phyloP scores from a whole-genome alignment of 2,888 invertebrate genomes.

The Toxonevra muliebris region DNA sequence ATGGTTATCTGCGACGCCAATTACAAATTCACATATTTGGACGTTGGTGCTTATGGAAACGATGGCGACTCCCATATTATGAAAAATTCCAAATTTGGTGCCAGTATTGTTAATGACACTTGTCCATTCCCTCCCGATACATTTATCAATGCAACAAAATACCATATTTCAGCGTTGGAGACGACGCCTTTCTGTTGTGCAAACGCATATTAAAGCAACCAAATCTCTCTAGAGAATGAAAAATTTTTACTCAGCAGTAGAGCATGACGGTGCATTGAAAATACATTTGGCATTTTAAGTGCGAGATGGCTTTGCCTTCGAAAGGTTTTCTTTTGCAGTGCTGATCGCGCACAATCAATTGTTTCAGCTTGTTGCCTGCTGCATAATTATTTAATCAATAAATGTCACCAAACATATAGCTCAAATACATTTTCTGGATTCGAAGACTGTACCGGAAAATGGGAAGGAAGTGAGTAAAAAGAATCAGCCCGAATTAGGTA shows the following conservation, averaged over 20 bases:
- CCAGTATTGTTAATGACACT: slow-evolving; percentile 16
- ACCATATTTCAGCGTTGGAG: slow-evolving; percentile 17
- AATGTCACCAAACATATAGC: background rate
- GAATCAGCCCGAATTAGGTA: background rate
- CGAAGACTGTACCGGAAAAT: background rate
- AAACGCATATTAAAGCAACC: slow-evolving; percentile 30
- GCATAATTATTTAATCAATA: too few species aligned
- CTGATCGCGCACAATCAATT: too few species aligned
- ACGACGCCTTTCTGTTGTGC: slow-evolving; percentile 20
- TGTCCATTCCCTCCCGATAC: slow-evolving; percentile 19
- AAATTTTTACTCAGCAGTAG: slow-evolving; percentile 13
- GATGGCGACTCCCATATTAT: slow-evolving; percentile 19
- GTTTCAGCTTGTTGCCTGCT: too few species aligned
- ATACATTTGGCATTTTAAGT: slow-evolving; percentile 10
- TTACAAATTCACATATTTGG: slow-evolving; percentile 24
- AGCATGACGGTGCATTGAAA: slow-evolving; percentile 11
- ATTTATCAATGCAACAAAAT: slow-evolving; percentile 21
- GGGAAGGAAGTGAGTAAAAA: background rate
- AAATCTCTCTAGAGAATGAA: slow-evolving; percentile 5
- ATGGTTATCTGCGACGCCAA: slow-evolving; percentile 16
- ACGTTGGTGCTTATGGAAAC: slow-evolving; percentile 20
- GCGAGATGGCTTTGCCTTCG: slow-evolving; percentile 13
- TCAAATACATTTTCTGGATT: slow-evolving; percentile 2
- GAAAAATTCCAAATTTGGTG: slow-evolving; percentile 4
- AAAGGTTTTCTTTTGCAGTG: background rate